A percentile compares a stretch with the other conserved stretches of the same genome.
These are phyloP conservation scores for Tachypleus tridentatus DNA, from an alignment of 1,140 invertebrate genomes.

Conservation along the genomic window DNA sequence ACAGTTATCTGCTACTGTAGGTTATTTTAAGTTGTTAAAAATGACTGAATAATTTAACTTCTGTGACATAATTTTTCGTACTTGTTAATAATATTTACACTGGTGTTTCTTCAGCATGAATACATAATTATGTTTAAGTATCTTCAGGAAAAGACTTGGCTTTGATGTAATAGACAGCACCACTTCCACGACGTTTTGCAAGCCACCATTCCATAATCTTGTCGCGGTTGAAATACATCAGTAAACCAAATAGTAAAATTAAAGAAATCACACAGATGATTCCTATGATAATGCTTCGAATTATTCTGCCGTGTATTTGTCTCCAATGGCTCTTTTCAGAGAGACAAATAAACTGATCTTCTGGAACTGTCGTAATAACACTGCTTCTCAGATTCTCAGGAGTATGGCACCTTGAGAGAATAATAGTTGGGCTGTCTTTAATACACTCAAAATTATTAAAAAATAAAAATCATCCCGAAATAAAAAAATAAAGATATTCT, in stretches of 20 bases:
- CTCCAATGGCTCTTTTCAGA: not conserved
- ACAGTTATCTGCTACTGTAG: no score
- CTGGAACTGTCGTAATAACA: conserved; percentile 2
- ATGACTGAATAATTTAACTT: no score
- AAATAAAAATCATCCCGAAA: no score
- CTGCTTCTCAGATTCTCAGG: conserved; percentile 10
- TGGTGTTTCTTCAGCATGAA: no score
- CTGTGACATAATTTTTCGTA: no score
- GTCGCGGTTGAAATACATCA: conserved; percentile 15
- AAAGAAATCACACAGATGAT: conserved; percentile 11
- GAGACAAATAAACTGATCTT: not conserved
- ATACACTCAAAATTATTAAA: no score
- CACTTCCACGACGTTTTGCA: conserved; percentile 10
- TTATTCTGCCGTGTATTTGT: conserved; percentile 5
- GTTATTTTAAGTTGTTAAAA: no score
- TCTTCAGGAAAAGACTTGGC: conserved; percentile 18
- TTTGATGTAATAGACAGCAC: conserved; percentile 25
- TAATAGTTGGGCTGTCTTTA: no score
- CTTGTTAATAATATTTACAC: no score
- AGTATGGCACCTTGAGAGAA: no score
- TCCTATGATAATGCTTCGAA: conserved; percentile 9
- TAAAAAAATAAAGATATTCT: conserved; percentile 8
- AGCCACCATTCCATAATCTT: conserved; percentile 12
- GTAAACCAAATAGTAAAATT: conserved; percentile 8
- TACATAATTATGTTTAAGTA: no score